phyloP scores from a whole-genome alignment of 2,888 invertebrate genomes.

The Hypolimnas misippus region DNA sequence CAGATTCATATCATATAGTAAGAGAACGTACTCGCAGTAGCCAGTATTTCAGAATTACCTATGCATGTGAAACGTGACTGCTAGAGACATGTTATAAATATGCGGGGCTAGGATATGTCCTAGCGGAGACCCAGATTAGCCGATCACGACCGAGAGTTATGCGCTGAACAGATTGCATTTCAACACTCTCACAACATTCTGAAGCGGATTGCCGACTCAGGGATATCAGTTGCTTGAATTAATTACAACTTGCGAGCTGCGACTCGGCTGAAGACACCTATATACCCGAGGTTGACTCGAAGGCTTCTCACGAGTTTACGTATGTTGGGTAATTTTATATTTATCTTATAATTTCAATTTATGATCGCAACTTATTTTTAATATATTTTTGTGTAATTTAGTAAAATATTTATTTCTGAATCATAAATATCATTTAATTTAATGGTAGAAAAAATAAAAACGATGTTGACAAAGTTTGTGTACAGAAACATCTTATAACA shows the following conservation, averaged over 20 bases:
- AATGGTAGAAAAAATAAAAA: no score
- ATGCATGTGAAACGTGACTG: constrained; percentile 19
- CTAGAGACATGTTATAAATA: constrained; percentile 14
- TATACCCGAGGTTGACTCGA: background rate
- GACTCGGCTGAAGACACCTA: background rate
- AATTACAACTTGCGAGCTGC: constrained; percentile 9
- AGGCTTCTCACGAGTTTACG: background rate
- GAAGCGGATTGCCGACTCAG: constrained; percentile 3
- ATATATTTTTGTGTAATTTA: no score
- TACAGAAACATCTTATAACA: no score
- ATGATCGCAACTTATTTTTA: background rate
- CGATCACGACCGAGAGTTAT: constrained; percentile 21
- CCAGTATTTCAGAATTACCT: constrained; percentile 6
- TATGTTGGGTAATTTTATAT: background rate
- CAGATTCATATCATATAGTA: background rate
- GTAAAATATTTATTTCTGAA: no score
- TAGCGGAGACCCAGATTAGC: constrained; percentile 11
- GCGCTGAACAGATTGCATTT: constrained; percentile 15
- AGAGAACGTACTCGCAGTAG: constrained; percentile 2
- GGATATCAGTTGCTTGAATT: constrained; percentile 12
- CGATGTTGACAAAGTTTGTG: no score
- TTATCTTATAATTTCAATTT: background rate
- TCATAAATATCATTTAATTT: no score
- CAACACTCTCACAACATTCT: constrained; percentile 12
- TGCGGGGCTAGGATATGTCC: constrained; percentile 9